Evolutionary conservation across 2,113 vertebrate genomes (phyloP).

Genomic region (Heteronetta atricapilla): DNA sequence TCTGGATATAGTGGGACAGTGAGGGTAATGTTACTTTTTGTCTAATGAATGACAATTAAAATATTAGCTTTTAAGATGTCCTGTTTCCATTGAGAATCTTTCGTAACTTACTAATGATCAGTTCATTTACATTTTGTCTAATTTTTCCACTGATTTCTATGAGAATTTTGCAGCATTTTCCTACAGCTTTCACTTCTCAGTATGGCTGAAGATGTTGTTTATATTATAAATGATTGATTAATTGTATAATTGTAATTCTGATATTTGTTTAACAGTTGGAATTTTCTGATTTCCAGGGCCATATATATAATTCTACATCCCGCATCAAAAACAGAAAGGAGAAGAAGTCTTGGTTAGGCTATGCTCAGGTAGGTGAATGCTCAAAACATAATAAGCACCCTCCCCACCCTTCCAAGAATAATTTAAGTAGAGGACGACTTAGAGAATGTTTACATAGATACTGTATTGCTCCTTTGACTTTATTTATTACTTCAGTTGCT

Average conservation of each 20-base stretch:
- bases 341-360: slow-evolving; percentile 97
- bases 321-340: slow-evolving; percentile 97
- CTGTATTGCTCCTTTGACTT: background rate
- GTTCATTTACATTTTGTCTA: background rate
- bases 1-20: slow-evolving; percentile 99
- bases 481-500: background rate
- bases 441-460: background rate
- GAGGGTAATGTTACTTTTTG: slow-evolving; percentile 83
- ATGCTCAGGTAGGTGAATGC: slow-evolving; percentile 90
- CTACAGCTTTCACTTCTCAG: background rate
- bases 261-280: background rate
- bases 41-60: background rate
- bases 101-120: background rate
- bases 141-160: background rate
- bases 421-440: background rate
- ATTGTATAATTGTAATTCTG: background rate
- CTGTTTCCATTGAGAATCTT: background rate
- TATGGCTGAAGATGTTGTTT: background rate
- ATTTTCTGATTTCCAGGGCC: slow-evolving; percentile 84
- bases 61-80: background rate
- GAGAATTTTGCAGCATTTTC: background rate
- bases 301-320: slow-evolving; percentile 98
- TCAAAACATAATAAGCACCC: background rate
- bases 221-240: background rate
- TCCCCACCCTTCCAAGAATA: background rate